Evolutionary conservation across 2,113 vertebrate species (phyloP), one percentile per base, ranked within the genome.

Genomic region (Dipodomys merriami): DNA sequence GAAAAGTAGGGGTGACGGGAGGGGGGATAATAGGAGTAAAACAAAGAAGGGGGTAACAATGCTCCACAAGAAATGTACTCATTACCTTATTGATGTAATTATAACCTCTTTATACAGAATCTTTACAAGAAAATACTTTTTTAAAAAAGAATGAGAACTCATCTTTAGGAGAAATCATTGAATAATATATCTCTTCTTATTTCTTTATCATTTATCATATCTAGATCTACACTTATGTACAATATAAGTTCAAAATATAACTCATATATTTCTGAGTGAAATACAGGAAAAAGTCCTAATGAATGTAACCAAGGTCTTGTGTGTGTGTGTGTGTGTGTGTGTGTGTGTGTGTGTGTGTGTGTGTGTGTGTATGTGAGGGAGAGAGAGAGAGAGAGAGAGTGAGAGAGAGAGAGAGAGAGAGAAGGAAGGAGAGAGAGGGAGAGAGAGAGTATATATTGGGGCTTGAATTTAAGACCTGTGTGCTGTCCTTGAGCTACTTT

Each of bases 231-330:
- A 23, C 7, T 8, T 25, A 74, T 2, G 53, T 15, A 83, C 11
- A 72, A 64, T 81, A 1, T 79, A 71, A 74, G 2, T 87, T 91
- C 5, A 90, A 91, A 81, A 71, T 71, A 35, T 53, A 85, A 83
- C 5, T 82, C 25, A 89, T 18, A 49, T 83, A 86, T 67, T 83
- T 39, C 2, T 94, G 8, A 29, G 39, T 57, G 91, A 92, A 80
- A 72, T 60, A 84, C 13, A 33, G 44, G 64, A n/a, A 71, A 19
- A 44, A 30, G 64, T 76, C 33, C 10, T 30, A 46, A 44, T 69
- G 30, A 44, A 72, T 53, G 78, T 69, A 88, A 78, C 5, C 25
- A 91, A 20, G 2, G 4, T 33, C 39, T 11, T 73, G 13, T 72
- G n/a, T 53, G 18, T 71, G n/a, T 53, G 49, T 53, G 49, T 53